These are phyloP conservation scores for Pheosia gnoma DNA, from an alignment of 2,888 invertebrate genomes.

Conservation along the genomic window DNA sequence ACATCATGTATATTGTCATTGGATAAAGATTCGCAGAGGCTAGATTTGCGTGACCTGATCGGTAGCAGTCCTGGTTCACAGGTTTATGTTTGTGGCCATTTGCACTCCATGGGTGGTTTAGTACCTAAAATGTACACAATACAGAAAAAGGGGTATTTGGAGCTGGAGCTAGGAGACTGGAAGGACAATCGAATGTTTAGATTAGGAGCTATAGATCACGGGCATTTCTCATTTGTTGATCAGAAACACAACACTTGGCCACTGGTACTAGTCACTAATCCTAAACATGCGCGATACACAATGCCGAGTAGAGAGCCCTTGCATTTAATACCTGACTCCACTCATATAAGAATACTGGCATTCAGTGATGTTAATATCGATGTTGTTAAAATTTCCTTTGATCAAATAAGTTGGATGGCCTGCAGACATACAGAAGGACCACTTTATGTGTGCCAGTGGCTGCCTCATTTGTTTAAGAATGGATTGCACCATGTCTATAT, in stretches of 20 bases:
- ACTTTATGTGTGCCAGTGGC: constrained; percentile 89
- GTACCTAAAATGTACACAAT: constrained; percentile 94
- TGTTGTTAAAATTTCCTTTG: constrained; percentile 87
- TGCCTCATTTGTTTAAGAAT: constrained; percentile 84
- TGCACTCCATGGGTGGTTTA: constrained; percentile 92
- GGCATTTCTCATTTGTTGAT: constrained; percentile 93
- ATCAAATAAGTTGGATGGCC: constrained; percentile 85
- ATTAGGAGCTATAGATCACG: constrained; percentile 94
- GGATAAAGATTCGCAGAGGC: constrained; percentile 72
- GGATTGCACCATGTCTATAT: constrained; percentile 89
- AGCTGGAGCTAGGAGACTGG: constrained; percentile 96
- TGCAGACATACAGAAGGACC: constrained; percentile 87
- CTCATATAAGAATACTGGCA: constrained; percentile 91
- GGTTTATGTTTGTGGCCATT: constrained; percentile 95
- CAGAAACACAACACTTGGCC: constrained; percentile 91
- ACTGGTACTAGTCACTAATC: constrained; percentile 92
- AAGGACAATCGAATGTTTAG: constrained; percentile 94
- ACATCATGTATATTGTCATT: constrained; percentile 92
- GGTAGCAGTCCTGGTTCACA: constrained; percentile 85
- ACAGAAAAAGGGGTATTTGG: constrained; percentile 92
- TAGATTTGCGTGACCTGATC: constrained; percentile 83
- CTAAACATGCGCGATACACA: constrained; percentile 91
- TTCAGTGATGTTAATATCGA: constrained; percentile 88
- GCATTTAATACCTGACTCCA: constrained; percentile 86
- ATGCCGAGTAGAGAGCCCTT: constrained; percentile 90